Conservation (phyloP, 2,113 vertebrate species). For the Zosterops japonicus region DNA sequence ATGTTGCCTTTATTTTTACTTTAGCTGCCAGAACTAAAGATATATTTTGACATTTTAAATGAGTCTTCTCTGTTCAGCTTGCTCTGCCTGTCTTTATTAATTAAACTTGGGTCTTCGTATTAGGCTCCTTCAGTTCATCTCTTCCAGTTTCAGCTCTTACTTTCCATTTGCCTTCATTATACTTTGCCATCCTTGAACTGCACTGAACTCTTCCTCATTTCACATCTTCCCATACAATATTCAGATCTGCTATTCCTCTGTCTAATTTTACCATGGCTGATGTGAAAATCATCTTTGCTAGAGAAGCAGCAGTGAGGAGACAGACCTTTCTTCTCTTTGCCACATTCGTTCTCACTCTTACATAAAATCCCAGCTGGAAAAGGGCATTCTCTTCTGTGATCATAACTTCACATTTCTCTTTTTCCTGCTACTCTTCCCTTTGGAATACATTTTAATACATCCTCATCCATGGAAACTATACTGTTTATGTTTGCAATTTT, state of each 20-base stretch:
- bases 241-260: slow-evolving; percentile 1
- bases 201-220: neutral
- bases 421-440: neutral
- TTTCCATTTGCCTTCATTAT: slow-evolving; percentile 30
- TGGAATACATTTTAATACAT: neutral
- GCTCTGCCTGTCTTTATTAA: slow-evolving; percentile 18
- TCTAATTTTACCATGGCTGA: slow-evolving; percentile 8
- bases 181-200: slow-evolving; percentile 21
- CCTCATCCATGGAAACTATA: neutral
- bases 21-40: neutral
- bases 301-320: neutral
- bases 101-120: slow-evolving; percentile 22
- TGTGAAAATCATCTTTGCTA: neutral
- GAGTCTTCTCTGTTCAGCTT: slow-evolving; percentile 2
- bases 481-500: slow-evolving; percentile 47
- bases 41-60: slow-evolving; percentile 21
- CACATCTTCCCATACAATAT: neutral
- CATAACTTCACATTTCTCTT: neutral
- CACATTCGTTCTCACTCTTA: neutral
- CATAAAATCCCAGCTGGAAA: neutral
- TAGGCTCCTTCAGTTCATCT: neutral
- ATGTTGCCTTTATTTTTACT: slow-evolving; percentile 5
- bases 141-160: neutral
- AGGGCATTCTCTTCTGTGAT: neutral
- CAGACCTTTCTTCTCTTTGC: neutral